These are phyloP conservation scores for Lepisosteus oculatus DNA, from an alignment of 2,113 vertebrate genomes.

Conservation along the genomic window DNA sequence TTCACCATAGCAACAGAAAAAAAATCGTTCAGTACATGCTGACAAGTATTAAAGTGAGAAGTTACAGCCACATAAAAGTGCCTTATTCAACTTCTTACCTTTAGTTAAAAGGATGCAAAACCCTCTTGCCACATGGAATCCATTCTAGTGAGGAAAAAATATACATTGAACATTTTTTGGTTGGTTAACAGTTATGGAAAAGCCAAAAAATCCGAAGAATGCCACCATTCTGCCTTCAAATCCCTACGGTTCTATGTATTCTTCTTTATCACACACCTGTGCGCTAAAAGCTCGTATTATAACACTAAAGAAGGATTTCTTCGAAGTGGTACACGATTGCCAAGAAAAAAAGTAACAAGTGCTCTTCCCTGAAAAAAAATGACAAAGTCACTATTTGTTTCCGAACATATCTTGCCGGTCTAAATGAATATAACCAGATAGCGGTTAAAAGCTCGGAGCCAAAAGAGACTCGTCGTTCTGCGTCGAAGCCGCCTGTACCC, in stretches of 20 bases:
- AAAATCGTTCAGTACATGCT: background rate
- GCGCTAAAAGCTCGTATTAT: background rate
- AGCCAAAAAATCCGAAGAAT: conserved; percentile 12
- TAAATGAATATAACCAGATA: no score
- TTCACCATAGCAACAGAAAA: background rate
- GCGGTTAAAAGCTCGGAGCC: background rate
- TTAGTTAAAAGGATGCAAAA: background rate
- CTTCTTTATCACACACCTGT: background rate
- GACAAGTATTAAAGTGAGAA: conserved; percentile 3
- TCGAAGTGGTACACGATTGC: background rate
- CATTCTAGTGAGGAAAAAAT: conserved; percentile 15
- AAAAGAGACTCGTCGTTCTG: conserved; percentile 28
- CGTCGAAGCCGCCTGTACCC: conserved; percentile 8
- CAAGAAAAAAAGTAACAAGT: background rate
- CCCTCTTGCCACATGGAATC: conserved; percentile 27
- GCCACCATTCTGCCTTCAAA: background rate
- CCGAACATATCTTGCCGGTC: no score
- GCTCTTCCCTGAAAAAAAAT: no score
- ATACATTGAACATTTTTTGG: background rate
- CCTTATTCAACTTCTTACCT: conserved; percentile 37
- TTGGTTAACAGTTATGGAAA: conserved; percentile 13
- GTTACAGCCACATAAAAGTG: background rate
- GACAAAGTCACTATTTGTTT: background rate
- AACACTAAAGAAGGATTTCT: background rate
- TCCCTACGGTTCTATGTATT: background rate